Evolutionary conservation across 2,797 vertebrate genomes (phyloP).

Genomic region (Brachyalestes nurse): DNA sequence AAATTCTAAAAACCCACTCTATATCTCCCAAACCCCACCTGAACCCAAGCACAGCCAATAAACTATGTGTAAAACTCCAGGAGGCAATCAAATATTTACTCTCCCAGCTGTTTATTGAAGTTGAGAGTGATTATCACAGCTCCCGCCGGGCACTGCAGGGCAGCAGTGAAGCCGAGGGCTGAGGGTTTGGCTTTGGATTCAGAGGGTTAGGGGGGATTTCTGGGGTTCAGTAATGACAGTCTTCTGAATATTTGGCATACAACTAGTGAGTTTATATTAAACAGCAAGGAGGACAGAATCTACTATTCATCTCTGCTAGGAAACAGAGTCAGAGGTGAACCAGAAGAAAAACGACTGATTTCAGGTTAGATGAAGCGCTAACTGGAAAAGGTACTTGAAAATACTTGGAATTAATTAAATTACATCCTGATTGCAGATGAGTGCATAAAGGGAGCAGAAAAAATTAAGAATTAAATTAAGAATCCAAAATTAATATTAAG

Average conservation of each 20-base stretch:
- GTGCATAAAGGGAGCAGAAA: too few species aligned
- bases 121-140: conserved; percentile 46
- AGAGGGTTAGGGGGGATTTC: conserved; percentile 33
- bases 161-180: conserved; percentile 51
- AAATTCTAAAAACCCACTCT: background rate
- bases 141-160: conserved; percentile 36
- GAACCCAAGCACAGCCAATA: conserved; percentile 44
- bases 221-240: conserved; percentile 45
- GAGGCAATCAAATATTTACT: conserved; percentile 58
- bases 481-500: too few species aligned
- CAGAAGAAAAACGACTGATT: conserved; percentile 22
- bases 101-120: conserved; percentile 55
- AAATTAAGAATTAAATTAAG: too few species aligned
- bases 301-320: conserved; percentile 15
- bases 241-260: background rate
- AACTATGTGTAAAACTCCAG: conserved; percentile 49
- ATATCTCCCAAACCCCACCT: conserved; percentile 8
- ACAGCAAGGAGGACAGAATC: conserved; percentile 1
- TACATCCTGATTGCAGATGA: too few species aligned
- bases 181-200: conserved; percentile 48
- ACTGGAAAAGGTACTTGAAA: background rate
- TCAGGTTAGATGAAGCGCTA: too few species aligned
- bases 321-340: conserved; percentile 20
- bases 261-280: conserved; percentile 11
- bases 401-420: too few species aligned